Percentiles rank a stretch among this genome's conserved stretches.
These are phyloP conservation scores for Pasiphila rectangulata DNA, from an alignment of 2,888 invertebrate species.

Conservation along the genomic window DNA sequence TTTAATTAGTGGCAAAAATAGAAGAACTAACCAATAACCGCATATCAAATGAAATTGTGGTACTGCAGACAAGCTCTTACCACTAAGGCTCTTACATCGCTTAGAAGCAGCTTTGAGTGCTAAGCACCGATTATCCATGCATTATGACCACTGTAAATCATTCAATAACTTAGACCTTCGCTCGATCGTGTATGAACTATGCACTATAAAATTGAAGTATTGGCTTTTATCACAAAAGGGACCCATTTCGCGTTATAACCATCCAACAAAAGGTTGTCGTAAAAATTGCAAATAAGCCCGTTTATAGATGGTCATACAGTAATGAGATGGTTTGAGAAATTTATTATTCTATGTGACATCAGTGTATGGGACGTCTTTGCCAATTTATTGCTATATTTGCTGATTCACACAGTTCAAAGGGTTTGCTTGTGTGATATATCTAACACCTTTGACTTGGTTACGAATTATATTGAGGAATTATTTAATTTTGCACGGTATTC, in stretches of 20 bases:
- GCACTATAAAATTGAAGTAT: slow-evolving; percentile 78
- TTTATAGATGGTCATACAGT: slow-evolving; percentile 49
- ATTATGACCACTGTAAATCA: slow-evolving; percentile 74
- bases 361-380: slow-evolving; percentile 35
- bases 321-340: slow-evolving; percentile 57
- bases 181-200: slow-evolving; percentile 65
- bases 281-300: slow-evolving; percentile 72
- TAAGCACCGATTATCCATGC: slow-evolving; percentile 67
- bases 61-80: slow-evolving; percentile 4
- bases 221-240: slow-evolving; percentile 62
- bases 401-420: slow-evolving; percentile 16
- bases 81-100: slow-evolving; percentile 18
- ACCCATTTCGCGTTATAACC: slow-evolving; percentile 59
- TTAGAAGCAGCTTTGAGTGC: slow-evolving; percentile 21
- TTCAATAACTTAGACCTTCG: slow-evolving; percentile 63
- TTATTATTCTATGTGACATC: slow-evolving; percentile 35
- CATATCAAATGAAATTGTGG: neutral
- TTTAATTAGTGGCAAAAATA: no score
- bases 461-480: no score
- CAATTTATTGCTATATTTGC: slow-evolving; percentile 31
- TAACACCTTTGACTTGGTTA: neutral
- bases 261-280: slow-evolving; percentile 64
- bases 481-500: neutral
- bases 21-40: neutral
- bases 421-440: slow-evolving; percentile 1